A percentile compares a stretch with the other conserved stretches of the same genome.
These are phyloP conservation scores for Miniopterus natalensis DNA, from an alignment of 2,113 vertebrate genomes.

Conservation along the genomic window DNA sequence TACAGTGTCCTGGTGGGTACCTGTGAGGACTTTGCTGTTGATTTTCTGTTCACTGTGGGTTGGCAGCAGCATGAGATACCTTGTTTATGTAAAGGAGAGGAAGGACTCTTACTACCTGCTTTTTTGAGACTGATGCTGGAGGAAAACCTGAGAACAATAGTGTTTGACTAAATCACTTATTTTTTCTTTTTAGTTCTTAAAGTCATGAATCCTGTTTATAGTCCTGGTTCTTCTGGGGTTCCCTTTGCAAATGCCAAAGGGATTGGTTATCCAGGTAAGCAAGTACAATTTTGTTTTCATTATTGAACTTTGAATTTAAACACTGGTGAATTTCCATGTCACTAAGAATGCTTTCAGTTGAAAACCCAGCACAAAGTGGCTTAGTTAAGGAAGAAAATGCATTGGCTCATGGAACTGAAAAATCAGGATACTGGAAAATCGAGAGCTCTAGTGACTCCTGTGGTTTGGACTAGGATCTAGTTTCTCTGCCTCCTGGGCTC, in stretches of 20 bases:
- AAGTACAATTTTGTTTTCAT: constrained; percentile 41
- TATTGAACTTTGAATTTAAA: constrained; percentile 46
- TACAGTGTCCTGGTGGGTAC: not conserved
- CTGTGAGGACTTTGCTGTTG: not conserved
- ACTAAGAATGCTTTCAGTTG: not conserved
- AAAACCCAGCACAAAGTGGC: not conserved
- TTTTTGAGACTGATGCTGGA: not conserved
- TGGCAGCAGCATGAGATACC: not conserved
- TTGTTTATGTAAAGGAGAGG: not conserved
- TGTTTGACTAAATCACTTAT: constrained; percentile 68
- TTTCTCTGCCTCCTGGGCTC: not conserved
- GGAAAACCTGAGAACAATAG: not conserved
- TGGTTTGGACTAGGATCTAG: not conserved
- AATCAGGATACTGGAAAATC: not conserved
- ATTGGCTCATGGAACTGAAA: not conserved
- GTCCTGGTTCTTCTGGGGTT: constrained; percentile 97
- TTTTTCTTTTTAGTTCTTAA: constrained; percentile 82
- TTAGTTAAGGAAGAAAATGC: not conserved
- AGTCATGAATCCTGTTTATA: constrained; percentile 99
- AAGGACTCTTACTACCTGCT: not conserved
- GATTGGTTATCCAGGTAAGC: constrained; percentile 97
- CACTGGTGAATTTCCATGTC: not conserved
- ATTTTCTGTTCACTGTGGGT: constrained; percentile 10
- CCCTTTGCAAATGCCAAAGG: constrained; percentile 98
- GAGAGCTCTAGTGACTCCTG: not conserved